phyloP scores from a whole-genome alignment of 2,888 invertebrate genomes.

The Drosophila setosimentum region DNA sequence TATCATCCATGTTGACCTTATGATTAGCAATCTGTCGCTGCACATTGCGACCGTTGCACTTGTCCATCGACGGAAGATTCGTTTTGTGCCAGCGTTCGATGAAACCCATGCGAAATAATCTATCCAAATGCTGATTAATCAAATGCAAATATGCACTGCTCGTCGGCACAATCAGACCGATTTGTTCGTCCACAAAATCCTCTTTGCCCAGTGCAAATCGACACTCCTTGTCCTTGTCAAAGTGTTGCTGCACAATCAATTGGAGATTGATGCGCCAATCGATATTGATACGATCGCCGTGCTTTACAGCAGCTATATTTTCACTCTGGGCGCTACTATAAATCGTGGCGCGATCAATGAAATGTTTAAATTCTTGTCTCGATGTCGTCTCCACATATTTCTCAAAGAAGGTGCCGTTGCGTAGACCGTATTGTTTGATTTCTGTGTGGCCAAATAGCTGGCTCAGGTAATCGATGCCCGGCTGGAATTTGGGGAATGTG shows the following conservation, averaged over 20 bases:
- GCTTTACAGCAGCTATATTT: conserved; percentile 87
- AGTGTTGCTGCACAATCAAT: conserved; percentile 90
- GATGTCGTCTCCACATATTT: conserved; percentile 86
- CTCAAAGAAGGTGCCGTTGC: conserved; percentile 91
- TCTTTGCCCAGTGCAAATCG: conserved; percentile 92
- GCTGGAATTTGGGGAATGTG: conserved; percentile 91
- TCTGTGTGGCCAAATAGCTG: conserved; percentile 85
- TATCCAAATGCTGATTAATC: conserved; percentile 91
- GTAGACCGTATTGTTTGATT: conserved; percentile 91
- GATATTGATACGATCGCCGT: conserved; percentile 90
- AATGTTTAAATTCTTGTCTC: conserved; percentile 80
- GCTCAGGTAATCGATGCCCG: conserved; percentile 81
- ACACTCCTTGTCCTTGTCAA: conserved; percentile 89
- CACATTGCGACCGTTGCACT: conserved; percentile 90
- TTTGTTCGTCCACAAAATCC: conserved; percentile 92
- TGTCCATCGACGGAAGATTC: conserved; percentile 91
- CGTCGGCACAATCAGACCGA: conserved; percentile 91
- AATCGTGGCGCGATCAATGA: conserved; percentile 87
- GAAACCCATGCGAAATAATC: conserved; percentile 93
- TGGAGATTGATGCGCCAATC: conserved; percentile 93
- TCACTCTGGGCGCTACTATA: conserved; percentile 85
- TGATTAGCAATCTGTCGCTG: conserved; percentile 92
- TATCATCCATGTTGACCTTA: conserved; percentile 94
- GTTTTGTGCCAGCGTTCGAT: conserved; percentile 93
- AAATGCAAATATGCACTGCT: conserved; percentile 91